Evolutionary conservation across 2,797 vertebrate genomes (phyloP).

Genomic region (Steatocranus sp.): DNA sequence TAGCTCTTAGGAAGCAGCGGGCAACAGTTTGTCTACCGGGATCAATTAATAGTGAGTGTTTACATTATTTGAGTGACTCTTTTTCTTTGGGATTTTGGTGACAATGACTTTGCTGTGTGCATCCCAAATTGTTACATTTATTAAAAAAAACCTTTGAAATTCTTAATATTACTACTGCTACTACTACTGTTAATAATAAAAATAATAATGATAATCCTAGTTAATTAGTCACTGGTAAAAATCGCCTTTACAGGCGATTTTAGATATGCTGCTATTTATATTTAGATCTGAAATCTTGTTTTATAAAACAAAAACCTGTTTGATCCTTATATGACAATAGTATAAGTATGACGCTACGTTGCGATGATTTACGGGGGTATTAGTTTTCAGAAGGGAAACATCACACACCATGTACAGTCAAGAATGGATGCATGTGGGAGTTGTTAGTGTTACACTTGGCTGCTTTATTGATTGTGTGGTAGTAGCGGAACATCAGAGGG

Average conservation of each 20-base stretch:
- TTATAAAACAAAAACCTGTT: background rate
- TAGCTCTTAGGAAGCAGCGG: background rate
- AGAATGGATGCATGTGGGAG: background rate
- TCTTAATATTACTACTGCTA: background rate
- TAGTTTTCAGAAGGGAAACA: background rate
- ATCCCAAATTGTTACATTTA: background rate
- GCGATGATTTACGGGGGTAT: background rate
- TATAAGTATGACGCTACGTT: background rate
- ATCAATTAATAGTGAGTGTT: background rate
- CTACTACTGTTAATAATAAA: background rate
- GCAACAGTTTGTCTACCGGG: background rate
- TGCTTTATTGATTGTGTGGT: constrained; percentile 51
- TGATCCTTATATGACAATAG: background rate
- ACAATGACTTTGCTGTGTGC: background rate
- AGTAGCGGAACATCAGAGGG: constrained; percentile 16
- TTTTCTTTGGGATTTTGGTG: background rate
- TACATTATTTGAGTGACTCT: background rate
- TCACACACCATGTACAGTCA: background rate
- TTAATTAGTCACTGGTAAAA: background rate
- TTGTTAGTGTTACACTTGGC: constrained; percentile 29
- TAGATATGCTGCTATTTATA: background rate
- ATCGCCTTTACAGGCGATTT: background rate
- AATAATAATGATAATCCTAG: background rate
- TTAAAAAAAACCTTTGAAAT: background rate
- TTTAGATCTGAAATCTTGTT: background rate